phyloP scores from a whole-genome alignment of 1,140 invertebrate species.

The Heliothis subflexa region DNA sequence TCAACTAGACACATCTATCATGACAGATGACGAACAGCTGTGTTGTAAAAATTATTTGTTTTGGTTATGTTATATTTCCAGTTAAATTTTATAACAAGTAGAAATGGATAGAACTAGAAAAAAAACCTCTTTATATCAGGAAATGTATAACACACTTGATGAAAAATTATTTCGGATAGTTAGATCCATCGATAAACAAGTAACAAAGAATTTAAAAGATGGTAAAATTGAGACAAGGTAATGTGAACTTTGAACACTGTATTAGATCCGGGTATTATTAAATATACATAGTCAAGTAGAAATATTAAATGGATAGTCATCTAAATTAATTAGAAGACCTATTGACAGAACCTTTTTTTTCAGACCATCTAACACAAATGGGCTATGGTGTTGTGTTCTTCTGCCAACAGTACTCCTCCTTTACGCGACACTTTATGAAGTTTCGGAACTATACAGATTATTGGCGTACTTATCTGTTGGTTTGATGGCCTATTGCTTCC shows the following conservation, averaged over 20 bases:
- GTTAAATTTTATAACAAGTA: too few relatives aligned
- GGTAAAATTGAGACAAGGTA: slow-evolving; percentile 66
- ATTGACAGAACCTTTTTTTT: slow-evolving; percentile 50
- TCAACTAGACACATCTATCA: too few relatives aligned
- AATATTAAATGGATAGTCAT: not conserved
- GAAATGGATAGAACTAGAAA: slow-evolving; percentile 2
- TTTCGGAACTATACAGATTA: slow-evolving; percentile 66
- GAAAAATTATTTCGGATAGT: slow-evolving; percentile 1
- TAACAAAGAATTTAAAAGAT: slow-evolving; percentile 61
- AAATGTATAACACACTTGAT: not conserved
- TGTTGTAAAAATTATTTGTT: too few relatives aligned
- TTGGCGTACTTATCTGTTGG: slow-evolving; percentile 65
- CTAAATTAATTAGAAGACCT: too few relatives aligned
- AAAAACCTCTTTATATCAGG: not conserved
- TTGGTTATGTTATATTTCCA: too few relatives aligned
- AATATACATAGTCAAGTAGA: slow-evolving; percentile 1
- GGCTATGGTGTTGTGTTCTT: slow-evolving; percentile 72
- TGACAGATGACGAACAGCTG: too few relatives aligned
- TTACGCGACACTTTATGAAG: slow-evolving; percentile 63
- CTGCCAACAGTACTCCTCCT: slow-evolving; percentile 66
- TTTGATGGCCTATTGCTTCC: slow-evolving; percentile 62
- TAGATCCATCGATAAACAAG: slow-evolving; percentile 51
- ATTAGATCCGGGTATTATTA: not conserved
- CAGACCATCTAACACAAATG: slow-evolving; percentile 71
- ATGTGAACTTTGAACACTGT: slow-evolving; percentile 41